Percentiles rank a stretch among this genome's conserved stretches.
Conservation (phyloP, 2,797 vertebrate species). For the Tapirus indicus region DNA sequence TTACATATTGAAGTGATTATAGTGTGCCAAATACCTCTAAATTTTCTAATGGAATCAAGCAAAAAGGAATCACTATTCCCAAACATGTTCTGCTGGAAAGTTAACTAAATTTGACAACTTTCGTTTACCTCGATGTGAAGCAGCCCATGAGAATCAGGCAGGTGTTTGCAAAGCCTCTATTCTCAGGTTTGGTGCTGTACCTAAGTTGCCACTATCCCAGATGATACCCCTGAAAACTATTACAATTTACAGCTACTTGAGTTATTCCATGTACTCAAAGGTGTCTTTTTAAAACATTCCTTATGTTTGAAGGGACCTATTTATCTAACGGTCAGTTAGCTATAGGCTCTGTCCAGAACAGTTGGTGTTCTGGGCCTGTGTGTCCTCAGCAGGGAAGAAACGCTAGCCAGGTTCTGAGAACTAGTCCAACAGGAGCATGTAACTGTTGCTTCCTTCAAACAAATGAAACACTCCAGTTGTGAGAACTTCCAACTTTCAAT, state of each 20-base stretch:
- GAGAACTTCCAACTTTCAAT: slow-evolving; percentile 9
- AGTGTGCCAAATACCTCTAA: neutral
- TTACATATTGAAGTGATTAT: slow-evolving; percentile 17
- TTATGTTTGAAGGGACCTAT: neutral
- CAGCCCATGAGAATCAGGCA: slow-evolving; percentile 6
- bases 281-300: slow-evolving; percentile 48
- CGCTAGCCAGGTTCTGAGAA: neutral
- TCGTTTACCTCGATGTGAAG: slow-evolving; percentile 49
- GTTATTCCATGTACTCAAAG: neutral
- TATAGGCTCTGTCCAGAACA: neutral
- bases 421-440: neutral
- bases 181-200: slow-evolving; percentile 29
- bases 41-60: slow-evolving; percentile 49
- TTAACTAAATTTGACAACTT: slow-evolving; percentile 16
- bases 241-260: neutral
- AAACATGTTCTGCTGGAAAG: slow-evolving; percentile 24
- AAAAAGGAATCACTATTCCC: slow-evolving; percentile 51
- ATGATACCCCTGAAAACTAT: slow-evolving; percentile 15
- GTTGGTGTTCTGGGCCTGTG: neutral
- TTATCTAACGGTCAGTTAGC: neutral
- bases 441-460: neutral
- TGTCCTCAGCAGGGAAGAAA: slow-evolving; percentile 7
- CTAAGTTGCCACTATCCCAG: slow-evolving; percentile 59
- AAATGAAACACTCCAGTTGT: neutral
- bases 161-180: slow-evolving; percentile 27